A percentile compares a stretch with the other conserved stretches of the same genome.
These are phyloP conservation scores for Dione juno DNA, from an alignment of 2,888 invertebrate genomes.

Conservation along the genomic window DNA sequence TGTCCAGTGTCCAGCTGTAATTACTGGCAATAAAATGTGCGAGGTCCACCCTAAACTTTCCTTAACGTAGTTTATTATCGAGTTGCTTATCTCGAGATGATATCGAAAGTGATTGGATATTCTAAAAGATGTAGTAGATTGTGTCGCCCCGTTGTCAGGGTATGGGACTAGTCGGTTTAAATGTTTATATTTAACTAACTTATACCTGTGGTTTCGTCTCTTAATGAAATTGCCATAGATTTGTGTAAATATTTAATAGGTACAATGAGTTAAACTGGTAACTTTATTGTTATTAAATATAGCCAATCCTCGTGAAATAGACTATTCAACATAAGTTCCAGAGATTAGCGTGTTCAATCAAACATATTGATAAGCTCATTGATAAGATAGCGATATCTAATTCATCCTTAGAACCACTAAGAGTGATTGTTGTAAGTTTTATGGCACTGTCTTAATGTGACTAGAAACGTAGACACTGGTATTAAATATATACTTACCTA, in stretches of 20 bases:
- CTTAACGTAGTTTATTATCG: slow-evolving; percentile 18
- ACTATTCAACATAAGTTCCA: too few species aligned
- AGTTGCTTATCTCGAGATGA: slow-evolving; percentile 10
- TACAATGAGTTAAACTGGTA: too few species aligned
- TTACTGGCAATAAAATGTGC: slow-evolving; percentile 23
- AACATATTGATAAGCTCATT: neutral
- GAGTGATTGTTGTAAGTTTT: neutral
- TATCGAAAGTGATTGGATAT: slow-evolving; percentile 1
- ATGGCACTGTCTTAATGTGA: too few species aligned
- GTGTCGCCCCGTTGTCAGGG: neutral
- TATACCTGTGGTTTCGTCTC: too few species aligned
- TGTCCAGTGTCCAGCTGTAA: slow-evolving; percentile 7
- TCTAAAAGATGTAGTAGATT: neutral
- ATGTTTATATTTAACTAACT: slow-evolving; percentile 7
- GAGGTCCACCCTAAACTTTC: slow-evolving; percentile 25
- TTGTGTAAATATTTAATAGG: too few species aligned
- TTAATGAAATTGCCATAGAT: too few species aligned
- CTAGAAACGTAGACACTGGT: too few species aligned
- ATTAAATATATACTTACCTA: too few species aligned
- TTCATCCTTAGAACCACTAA: neutral
- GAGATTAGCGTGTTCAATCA: too few species aligned
- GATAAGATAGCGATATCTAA: neutral
- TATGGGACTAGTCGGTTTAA: neutral
- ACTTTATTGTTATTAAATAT: too few species aligned
- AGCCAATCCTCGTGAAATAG: too few species aligned